phyloP scores from a whole-genome alignment of 2,797 vertebrate species.

The Telmatherina bonti region DNA sequence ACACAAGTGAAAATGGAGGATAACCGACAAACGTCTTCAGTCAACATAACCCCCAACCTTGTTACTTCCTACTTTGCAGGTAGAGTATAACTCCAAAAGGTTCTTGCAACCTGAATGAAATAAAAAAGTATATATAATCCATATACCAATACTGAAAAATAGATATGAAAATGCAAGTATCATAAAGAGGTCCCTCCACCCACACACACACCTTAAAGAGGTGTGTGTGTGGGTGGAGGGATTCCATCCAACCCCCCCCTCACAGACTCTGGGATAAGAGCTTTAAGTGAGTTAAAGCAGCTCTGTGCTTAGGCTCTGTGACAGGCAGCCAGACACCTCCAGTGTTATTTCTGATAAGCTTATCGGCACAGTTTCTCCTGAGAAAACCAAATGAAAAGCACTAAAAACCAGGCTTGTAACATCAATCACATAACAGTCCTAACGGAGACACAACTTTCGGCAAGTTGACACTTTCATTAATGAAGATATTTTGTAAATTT shows the following conservation, averaged over 20 bases:
- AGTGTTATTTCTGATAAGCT: conserved; percentile 65
- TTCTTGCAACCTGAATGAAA: neutral
- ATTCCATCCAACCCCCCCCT: conserved; percentile 11
- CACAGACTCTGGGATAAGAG: conserved; percentile 59
- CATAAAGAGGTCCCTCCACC: too few species aligned
- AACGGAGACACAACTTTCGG: neutral
- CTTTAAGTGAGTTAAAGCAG: conserved; percentile 68
- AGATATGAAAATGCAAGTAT: neutral
- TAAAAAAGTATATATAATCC: too few species aligned
- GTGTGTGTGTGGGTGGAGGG: too few species aligned
- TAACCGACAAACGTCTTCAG: conserved; percentile 27
- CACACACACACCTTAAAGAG: too few species aligned
- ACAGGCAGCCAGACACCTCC: conserved; percentile 70
- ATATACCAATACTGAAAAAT: neutral
- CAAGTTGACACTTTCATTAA: neutral
- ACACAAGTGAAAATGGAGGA: conserved; percentile 46
- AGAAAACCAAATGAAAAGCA: conserved; percentile 52
- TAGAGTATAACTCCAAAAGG: neutral
- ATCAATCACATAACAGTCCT: neutral
- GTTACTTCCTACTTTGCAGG: neutral
- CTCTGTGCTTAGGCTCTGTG: conserved; percentile 46
- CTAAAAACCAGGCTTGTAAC: conserved; percentile 23
- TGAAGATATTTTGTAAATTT: neutral
- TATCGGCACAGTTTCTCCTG: conserved; percentile 65
- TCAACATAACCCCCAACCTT: neutral